A percentile compares a stretch with the other conserved stretches of the same genome.
These are phyloP conservation scores for Rhodinocichla rosea DNA, from an alignment of 2,113 vertebrate species.

Conservation along the genomic window DNA sequence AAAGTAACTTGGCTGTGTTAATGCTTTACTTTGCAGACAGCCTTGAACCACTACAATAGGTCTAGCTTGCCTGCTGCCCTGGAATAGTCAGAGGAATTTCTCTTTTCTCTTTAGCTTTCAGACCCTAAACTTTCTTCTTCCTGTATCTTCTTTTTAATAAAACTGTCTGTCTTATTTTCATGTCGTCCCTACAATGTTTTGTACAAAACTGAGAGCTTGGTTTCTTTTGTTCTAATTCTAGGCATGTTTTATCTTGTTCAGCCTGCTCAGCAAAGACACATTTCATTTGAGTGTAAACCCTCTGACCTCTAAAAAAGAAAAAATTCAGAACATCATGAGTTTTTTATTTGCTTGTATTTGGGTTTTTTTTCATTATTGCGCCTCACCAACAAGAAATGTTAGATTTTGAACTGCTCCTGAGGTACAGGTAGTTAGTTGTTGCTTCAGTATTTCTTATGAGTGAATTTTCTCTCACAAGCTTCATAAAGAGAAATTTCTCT, in stretches of 20 bases:
- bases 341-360: not conserved
- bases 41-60: slow-evolving; percentile 1
- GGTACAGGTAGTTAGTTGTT: not conserved
- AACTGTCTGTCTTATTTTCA: not conserved
- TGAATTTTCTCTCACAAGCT: not conserved
- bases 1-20: not conserved
- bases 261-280: not conserved
- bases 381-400: not conserved
- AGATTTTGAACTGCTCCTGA: not conserved
- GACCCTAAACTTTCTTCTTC: not conserved
- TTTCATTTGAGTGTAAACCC: not conserved
- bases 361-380: not conserved
- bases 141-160: not conserved
- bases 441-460: not conserved
- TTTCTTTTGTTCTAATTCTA: not conserved
- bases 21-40: not conserved
- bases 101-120: not conserved
- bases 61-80: not conserved
- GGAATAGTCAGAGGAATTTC: not conserved
- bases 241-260: not conserved
- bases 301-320: not conserved
- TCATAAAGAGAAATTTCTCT: not conserved
- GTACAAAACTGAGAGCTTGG: not conserved
- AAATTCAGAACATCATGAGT: not conserved
- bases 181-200: not conserved